phyloP scores from a whole-genome alignment of 2,113 vertebrate species.

The Xenopus laevis region DNA sequence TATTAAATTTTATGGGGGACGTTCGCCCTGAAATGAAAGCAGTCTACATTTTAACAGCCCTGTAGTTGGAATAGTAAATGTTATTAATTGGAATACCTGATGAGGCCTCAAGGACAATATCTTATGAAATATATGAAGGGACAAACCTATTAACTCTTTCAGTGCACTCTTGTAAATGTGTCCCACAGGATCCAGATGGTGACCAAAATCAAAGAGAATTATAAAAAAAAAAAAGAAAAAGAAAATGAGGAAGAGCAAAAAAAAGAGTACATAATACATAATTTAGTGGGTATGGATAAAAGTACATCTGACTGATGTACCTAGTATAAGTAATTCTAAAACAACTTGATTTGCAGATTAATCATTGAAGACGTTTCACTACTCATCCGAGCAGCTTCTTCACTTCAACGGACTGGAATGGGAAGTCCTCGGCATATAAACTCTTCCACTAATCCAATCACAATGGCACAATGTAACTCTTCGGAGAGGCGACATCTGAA shows the following conservation, averaged over 20 bases:
- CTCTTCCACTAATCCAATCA: too few relatives aligned
- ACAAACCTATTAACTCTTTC: slow-evolving; percentile 5
- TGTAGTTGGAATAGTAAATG: slow-evolving; percentile 20
- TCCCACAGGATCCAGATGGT: slow-evolving; percentile 11
- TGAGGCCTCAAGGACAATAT: slow-evolving; percentile 35
- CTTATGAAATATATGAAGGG: slow-evolving; percentile 7
- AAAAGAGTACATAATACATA: slow-evolving; percentile 3
- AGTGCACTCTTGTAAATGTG: slow-evolving; percentile 7
- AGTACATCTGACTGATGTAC: too few relatives aligned
- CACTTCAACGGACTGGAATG: too few relatives aligned
- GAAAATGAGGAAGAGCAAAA: not conserved
- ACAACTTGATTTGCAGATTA: too few relatives aligned
- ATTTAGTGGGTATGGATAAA: not conserved
- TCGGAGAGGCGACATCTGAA: too few relatives aligned
- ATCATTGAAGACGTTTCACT: too few relatives aligned
- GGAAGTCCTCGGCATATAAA: too few relatives aligned
- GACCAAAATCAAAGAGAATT: slow-evolving; percentile 29
- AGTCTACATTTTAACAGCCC: slow-evolving; percentile 19
- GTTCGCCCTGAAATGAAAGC: slow-evolving; percentile 13
- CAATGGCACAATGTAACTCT: too few relatives aligned
- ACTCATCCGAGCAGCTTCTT: too few relatives aligned
- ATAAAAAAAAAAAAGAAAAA: slow-evolving; percentile 1
- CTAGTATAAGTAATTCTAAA: too few relatives aligned
- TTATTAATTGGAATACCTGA: slow-evolving; percentile 29
- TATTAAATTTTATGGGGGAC: slow-evolving; percentile 26